Evolutionary conservation across 92 coral and sea anemone species (phyloP), one percentile per base, ranked within the genome.

Genomic region (Ricordea florida): DNA sequence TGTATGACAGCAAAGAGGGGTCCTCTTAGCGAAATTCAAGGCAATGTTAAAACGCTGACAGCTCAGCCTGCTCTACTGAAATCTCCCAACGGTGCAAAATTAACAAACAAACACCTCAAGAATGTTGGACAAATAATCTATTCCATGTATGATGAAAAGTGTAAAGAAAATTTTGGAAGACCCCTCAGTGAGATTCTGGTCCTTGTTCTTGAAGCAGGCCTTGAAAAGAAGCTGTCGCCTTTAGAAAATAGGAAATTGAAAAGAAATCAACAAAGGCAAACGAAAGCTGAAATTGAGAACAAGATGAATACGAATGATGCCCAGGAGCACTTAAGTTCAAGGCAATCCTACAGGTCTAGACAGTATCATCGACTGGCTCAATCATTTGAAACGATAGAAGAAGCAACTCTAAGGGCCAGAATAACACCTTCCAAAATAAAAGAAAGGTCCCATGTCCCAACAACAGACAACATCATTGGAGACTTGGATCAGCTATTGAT

Each of bases 341-440:
- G 74, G 74, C 61, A 76, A 17, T 58, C 66, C 0, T 70, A 7
- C 24, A 14, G 25, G 36, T 51, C 56, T 1, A 51, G 62, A 13
- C 75, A 46, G 31, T 15, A 68, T 22, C 62, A 68, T 40, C 22
- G 82, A 32, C 47, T 75, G 21, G 72, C 86, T 31, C 45, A 80
- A 46, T 59, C 65, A n/a, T 72, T 71, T 80, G 86, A 80, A 71
- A 71, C 80, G 9, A 22, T 17, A 20, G 56, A 41, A 31, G 55
- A 81, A 10, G 75, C 75, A 33, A 37, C 75, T 18, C 48, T 47
- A 68, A 68, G 47, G 10, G 67, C 80, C 4, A 28, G 49, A 21
- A 51, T 11, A 48, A 76, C 62, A 62, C 55, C 82, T 30, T 69
- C 69, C 5, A 38, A 51, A 42, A 35, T 0, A 34, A 50, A 53